A percentile compares a stretch with the other conserved stretches of the same genome.
Evolutionary conservation across 1,140 invertebrate species (phyloP).

Genomic region (Drosophila miranda): DNA sequence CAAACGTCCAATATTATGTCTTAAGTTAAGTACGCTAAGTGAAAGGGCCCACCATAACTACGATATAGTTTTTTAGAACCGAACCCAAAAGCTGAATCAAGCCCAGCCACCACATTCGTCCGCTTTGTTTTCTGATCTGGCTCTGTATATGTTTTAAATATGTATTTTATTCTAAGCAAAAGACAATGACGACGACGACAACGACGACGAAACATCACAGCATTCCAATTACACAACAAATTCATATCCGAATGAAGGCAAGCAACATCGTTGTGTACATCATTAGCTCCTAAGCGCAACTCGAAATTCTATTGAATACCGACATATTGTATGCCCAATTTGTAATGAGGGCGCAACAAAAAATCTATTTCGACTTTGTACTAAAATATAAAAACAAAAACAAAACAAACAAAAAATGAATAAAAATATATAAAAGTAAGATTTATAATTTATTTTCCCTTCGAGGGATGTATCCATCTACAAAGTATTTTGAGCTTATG

Average conservation of each 20-base stretch:
- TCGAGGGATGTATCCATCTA: neutral
- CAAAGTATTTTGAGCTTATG: neutral
- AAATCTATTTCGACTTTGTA: conserved; percentile 65
- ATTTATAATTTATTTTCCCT: neutral
- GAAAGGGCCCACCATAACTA: conserved; percentile 36
- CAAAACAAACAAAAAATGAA: conserved; percentile 40
- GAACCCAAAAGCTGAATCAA: conserved; percentile 20
- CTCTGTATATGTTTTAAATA: conserved; percentile 70
- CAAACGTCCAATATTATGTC: conserved; percentile 65
- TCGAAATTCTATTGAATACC: conserved; percentile 59
- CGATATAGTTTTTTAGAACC: conserved; percentile 45
- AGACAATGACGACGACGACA: conserved; percentile 6
- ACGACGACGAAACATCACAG: conserved; percentile 39
- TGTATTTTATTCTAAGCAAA: conserved; percentile 31
- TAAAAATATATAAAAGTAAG: conserved; percentile 58
- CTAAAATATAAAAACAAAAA: conserved; percentile 47
- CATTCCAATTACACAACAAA: conserved; percentile 36
- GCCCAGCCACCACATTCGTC: conserved; percentile 21
- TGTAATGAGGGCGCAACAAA: conserved; percentile 62
- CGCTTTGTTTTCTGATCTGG: conserved; percentile 42
- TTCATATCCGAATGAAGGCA: conserved; percentile 23
- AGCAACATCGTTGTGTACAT: conserved; percentile 53
- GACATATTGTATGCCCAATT: conserved; percentile 46
- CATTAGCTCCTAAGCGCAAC: conserved; percentile 57
- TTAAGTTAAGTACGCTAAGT: conserved; percentile 73